Evolutionary conservation across 2,113 vertebrate genomes (phyloP), one percentile per base, ranked within the genome.

Genomic region (Platichthys stellatus): DNA sequence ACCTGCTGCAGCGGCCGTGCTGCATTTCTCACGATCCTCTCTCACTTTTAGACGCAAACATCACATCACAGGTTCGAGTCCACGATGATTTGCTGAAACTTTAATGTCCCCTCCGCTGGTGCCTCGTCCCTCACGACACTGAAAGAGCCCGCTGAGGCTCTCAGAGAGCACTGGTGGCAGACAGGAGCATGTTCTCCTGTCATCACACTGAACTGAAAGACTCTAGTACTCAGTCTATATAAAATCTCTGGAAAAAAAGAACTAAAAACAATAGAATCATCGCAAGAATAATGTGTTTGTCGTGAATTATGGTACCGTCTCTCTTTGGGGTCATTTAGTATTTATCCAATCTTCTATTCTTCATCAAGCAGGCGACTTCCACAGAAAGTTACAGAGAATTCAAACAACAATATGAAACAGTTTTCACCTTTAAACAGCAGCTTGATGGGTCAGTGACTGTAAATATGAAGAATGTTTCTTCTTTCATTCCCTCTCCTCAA

Each of bases 91-190:
- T n/a, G 5, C 23, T 77, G 12, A 72, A 84, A 67, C 60, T 76
- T 67, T 76, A 47, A 81, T 67, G 66, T 51, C 20, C 13, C 58
- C 23, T 65, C 56, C 13, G 12, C 54, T 24, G 63, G 69, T 59
- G 43, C 24, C 64, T 74, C 69, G 13, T 58, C 63, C 7, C 23
- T 57, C 69, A 35, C 63, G 7, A 47, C 57, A 71, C 58, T 15
- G 6, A 82, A 80, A 80, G 57, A 80, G 61, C 57, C 7, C 2
- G 3, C 61, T 53, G 74, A 63, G 23, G 78, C 65, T 80, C 77
- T 83, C 45, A 58, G 47, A 47, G 26, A 49, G 26, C 58, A 24
- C 54, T 0, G 49, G 68, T 5, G 49, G 49, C 23, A 75, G 40
- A 71, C 53, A 26, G 69, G 40, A 58, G 57, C 28, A 51, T 40